These are phyloP conservation scores for Strix uralensis DNA, from an alignment of 2,113 vertebrate genomes.

Conservation along the genomic window DNA sequence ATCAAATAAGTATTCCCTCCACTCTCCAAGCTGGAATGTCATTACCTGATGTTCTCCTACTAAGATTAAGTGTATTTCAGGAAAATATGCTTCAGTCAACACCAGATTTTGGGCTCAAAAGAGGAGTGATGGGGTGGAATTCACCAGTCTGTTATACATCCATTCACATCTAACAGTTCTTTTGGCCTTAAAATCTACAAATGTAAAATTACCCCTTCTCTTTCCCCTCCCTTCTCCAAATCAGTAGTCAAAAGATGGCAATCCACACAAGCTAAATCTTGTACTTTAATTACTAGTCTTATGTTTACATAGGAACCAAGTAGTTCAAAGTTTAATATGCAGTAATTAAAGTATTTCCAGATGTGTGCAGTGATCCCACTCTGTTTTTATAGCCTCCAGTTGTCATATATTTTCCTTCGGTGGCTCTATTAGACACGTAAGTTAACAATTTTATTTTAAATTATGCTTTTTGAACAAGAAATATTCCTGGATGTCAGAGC, in stretches of 20 bases:
- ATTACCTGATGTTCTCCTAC: not conserved
- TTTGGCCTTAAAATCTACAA: not conserved
- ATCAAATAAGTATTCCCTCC: not conserved
- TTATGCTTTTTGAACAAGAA: not conserved
- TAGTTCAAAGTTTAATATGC: constrained; percentile 15
- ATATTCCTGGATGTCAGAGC: not conserved
- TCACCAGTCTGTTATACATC: not conserved
- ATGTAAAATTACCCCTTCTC: not conserved
- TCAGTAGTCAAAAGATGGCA: constrained; percentile 34
- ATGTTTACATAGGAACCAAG: constrained; percentile 38
- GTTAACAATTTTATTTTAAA: constrained; percentile 15
- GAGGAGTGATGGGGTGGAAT: not conserved
- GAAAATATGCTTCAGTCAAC: not conserved
- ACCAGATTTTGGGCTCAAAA: not conserved
- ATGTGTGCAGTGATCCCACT: constrained; percentile 35
- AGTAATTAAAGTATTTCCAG: constrained; percentile 60
- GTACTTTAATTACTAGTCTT: constrained; percentile 29
- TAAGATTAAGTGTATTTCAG: not conserved
- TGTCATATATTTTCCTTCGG: constrained; percentile 8
- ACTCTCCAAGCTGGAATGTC: not conserved
- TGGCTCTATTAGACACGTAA: not conserved
- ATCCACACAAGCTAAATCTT: not conserved
- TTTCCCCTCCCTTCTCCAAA: not conserved
- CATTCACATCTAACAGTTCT: not conserved
- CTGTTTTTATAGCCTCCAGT: constrained; percentile 52